Conservation (phyloP, 2,888 invertebrate genomes). For the Hanleya hanleyi region DNA sequence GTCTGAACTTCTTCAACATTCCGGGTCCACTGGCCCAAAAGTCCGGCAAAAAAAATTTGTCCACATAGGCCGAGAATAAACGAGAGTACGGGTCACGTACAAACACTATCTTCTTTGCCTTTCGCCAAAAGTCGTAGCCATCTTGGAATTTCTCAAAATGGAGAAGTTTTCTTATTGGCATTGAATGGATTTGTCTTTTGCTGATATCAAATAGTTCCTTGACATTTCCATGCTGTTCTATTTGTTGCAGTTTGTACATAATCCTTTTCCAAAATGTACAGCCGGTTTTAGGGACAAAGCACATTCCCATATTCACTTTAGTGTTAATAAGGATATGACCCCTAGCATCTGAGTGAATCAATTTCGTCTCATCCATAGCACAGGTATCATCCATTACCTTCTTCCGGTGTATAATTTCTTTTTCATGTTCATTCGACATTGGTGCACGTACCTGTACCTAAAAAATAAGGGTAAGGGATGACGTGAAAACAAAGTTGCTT, state of each 20-base stretch:
- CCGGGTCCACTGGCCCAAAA: constrained; percentile 43
- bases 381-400: background rate
- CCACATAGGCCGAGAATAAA: constrained; percentile 51
- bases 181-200: background rate
- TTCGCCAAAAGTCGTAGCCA: background rate
- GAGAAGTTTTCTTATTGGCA: background rate
- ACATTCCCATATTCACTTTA: constrained; percentile 36
- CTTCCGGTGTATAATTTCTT: background rate
- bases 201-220: background rate
- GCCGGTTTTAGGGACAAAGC: constrained; percentile 51
- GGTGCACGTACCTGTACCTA: too few species aligned
- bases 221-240: background rate
- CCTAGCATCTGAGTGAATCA: background rate
- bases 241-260: constrained; percentile 22
- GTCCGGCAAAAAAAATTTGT: constrained; percentile 53
- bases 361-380: background rate
- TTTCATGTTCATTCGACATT: background rate
- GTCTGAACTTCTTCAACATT: constrained; percentile 22
- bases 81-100: constrained; percentile 50
- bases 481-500: too few species aligned
- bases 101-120: constrained; percentile 24
- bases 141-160: background rate
- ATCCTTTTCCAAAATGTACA: constrained; percentile 53
- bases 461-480: too few species aligned
- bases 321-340: background rate